Percentiles rank a stretch among this genome's conserved stretches.
These are phyloP conservation scores for Myripristis murdjan DNA, from an alignment of 2,797 vertebrate genomes.

Conservation along the genomic window DNA sequence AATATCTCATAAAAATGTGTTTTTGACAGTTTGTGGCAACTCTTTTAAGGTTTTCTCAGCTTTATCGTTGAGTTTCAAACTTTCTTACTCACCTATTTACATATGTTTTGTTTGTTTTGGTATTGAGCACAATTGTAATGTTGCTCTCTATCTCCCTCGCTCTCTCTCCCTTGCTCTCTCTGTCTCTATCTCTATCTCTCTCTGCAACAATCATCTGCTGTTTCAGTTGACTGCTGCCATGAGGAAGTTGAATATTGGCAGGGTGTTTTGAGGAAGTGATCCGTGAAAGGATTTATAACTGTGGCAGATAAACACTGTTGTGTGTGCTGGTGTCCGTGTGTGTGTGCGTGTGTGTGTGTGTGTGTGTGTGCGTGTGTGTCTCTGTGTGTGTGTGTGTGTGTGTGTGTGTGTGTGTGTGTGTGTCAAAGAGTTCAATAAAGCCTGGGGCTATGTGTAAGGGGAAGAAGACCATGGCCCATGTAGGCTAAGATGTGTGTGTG, in stretches of 20 bases:
- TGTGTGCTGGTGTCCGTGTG: conserved; percentile 6
- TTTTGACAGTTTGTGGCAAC: neutral
- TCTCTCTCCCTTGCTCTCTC: conserved; percentile 8
- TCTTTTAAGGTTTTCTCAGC: neutral
- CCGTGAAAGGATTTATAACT: conserved; percentile 69
- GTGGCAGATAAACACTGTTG: conserved; percentile 66
- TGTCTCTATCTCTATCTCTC: conserved; percentile 41
- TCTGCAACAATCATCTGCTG: conserved; percentile 42
- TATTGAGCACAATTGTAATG: neutral
- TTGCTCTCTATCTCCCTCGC: neutral
- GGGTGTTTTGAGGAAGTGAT: conserved; percentile 72
- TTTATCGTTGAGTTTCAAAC: neutral
- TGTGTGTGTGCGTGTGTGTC: no score
- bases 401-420: neutral
- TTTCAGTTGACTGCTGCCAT: conserved; percentile 44
- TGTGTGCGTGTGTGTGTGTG: neutral
- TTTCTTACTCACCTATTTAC: neutral
- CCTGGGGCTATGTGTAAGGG: conserved; percentile 43
- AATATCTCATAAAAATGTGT: no score
- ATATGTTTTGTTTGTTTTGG: conserved; percentile 12
- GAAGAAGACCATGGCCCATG: conserved; percentile 29
- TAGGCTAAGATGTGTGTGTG: conserved; percentile 45
- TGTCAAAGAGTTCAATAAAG: conserved; percentile 66
- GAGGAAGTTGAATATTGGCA: conserved; percentile 72
- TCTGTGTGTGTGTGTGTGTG: neutral